A percentile compares a stretch with the other conserved stretches of the same genome.
Conservation (phyloP, 1,140 invertebrate species). For the Hycleus phaleratus region DNA sequence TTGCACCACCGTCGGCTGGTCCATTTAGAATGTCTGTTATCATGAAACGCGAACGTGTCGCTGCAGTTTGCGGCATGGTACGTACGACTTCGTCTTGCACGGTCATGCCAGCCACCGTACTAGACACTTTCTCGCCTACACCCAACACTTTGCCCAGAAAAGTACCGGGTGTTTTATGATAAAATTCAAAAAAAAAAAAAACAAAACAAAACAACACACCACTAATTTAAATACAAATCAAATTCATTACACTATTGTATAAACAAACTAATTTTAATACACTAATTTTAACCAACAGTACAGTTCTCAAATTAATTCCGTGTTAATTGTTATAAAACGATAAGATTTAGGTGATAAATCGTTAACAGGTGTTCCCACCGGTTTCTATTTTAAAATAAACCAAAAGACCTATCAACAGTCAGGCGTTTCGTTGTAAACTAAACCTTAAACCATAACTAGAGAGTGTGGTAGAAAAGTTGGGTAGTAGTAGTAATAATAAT, state of each 20-base stretch:
- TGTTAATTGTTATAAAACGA: not conserved
- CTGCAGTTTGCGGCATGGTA: slow-evolving; percentile 40
- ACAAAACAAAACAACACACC: no score
- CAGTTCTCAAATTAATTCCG: not conserved
- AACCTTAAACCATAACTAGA: slow-evolving; percentile 24
- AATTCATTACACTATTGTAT: no score
- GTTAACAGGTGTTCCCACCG: slow-evolving; percentile 9
- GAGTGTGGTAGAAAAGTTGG: no score
- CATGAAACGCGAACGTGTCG: slow-evolving; percentile 64
- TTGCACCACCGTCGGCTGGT: slow-evolving; percentile 28
- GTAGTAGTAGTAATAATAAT: no score
- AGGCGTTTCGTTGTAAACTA: slow-evolving; percentile 32
- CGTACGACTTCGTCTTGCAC: slow-evolving; percentile 38
- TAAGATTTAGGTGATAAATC: not conserved
- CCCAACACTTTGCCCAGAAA: slow-evolving; percentile 32
- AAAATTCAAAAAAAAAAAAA: no score
- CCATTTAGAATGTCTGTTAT: slow-evolving; percentile 66
- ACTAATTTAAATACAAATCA: no score
- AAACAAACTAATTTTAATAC: no score
- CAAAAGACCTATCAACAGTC: not conserved
- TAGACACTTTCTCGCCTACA: slow-evolving; percentile 33
- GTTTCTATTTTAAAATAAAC: not conserved
- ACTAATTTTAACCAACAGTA: not conserved
- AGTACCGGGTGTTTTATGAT: no score
- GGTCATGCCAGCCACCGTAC: slow-evolving; percentile 41